Evolutionary conservation across 2,888 invertebrate genomes (phyloP).

Genomic region (Xanthia icteritia): DNA sequence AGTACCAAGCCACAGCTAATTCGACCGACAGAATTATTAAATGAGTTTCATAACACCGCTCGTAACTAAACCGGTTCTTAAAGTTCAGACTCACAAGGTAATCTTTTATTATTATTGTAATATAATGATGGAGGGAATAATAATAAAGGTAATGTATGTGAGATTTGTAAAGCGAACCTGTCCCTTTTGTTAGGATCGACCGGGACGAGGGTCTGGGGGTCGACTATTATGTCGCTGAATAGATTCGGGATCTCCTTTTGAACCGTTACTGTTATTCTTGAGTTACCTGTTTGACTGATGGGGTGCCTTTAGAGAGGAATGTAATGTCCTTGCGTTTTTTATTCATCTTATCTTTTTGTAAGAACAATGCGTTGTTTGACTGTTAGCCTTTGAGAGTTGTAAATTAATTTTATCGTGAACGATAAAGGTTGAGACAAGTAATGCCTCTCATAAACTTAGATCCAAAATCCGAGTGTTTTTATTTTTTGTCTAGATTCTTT

Average conservation of each 20-base stretch:
- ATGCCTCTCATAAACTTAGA: conserved; percentile 22
- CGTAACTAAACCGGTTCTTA: conserved; percentile 83
- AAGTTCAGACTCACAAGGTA: conserved; percentile 68
- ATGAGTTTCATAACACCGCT: conserved; percentile 85
- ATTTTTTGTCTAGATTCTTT: conserved; percentile 1
- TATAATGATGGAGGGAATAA: conserved; percentile 77
- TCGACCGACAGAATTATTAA: conserved; percentile 82
- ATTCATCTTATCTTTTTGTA: conserved; percentile 29
- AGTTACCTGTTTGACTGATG: conserved; percentile 73
- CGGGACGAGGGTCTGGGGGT: conserved; percentile 72
- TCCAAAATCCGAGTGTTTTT: background rate
- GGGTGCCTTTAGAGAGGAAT: conserved; percentile 59
- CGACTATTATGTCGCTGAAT: conserved; percentile 78
- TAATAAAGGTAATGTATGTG: conserved; percentile 77
- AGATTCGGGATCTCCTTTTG: conserved; percentile 75
- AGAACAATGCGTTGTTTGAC: conserved; percentile 30
- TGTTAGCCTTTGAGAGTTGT: conserved; percentile 23
- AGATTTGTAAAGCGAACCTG: conserved; percentile 81
- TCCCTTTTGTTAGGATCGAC: conserved; percentile 76
- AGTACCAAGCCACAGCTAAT: conserved; percentile 84
- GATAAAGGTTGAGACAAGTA: conserved; percentile 40
- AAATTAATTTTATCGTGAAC: conserved; percentile 39
- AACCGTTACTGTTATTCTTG: conserved; percentile 78
- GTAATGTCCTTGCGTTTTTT: conserved; percentile 69
- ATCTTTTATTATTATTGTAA: conserved; percentile 76